Evolutionary conservation across 2,888 invertebrate species (phyloP), one percentile per base, ranked within the genome.

Genomic region (Plusia festucae): DNA sequence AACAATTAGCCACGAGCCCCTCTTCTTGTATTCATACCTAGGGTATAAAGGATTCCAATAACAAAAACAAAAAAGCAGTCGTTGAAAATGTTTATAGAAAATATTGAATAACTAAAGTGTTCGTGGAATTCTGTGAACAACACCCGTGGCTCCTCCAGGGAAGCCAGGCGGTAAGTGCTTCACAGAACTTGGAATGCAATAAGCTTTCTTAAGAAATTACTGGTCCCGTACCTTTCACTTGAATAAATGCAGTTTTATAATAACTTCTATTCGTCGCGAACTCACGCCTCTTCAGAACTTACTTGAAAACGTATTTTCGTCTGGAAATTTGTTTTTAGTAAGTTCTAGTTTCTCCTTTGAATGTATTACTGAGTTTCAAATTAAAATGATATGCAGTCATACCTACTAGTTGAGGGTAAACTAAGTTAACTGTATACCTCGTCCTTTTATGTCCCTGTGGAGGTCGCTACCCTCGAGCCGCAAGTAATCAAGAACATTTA

Each of bases 151-250:
- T 16, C 18, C 18, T 44, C 44, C 15, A 8, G 34, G 16, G 40
- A 24, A 46, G 13, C n/a, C n/a, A n/a, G 49, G 16, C 59, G 62
- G 22, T 44, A 44, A 71, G 6, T 30, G 46, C 13, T 72, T 74
- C 70, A 13, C 6, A 53, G 64, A 60, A 56, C 6, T 40, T 8
- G 13, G 6, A 16, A 68, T n/a, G 46, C n/a, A 68, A 20, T 32
- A 15, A 44, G 51, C 18, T 56, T 60, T 53, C 22, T 56, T 20
- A 9, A 30, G 18, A 64, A 69, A 74, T 64, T 11, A 46, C 64
- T 9, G 34, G 46, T 53, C 49, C 56, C 44, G 27, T 27, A 13
- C 27, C 30, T 13, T 30, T 40, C 20, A 55, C 34, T 11, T 30
- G 44, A 18, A 61, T 51, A 58, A 49, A 49, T 13, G 2, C 9